Evolutionary conservation across 2,888 invertebrate species (phyloP).

Genomic region (Ypsolopha scabrella): DNA sequence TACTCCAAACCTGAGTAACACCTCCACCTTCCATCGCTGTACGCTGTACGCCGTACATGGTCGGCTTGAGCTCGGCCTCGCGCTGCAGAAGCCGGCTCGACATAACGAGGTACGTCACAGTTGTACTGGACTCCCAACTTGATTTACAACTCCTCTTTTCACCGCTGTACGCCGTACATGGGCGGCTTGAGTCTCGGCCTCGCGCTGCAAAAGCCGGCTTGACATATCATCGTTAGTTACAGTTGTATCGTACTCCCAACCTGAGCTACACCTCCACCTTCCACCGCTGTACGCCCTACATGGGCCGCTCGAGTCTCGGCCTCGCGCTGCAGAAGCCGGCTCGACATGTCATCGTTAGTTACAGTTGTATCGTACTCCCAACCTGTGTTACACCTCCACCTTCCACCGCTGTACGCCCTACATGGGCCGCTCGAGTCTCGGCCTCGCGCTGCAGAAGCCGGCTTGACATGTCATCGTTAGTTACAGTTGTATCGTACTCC

Average conservation of each 20-base stretch:
- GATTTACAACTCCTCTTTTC: conserved; percentile 71
- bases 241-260: conserved; percentile 76
- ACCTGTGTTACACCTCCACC: conserved; percentile 72
- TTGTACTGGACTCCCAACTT: conserved; percentile 37
- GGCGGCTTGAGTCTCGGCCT: conserved; percentile 75
- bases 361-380: conserved; percentile 15
- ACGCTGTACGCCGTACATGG: conserved; percentile 73
- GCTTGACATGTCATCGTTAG: conserved; percentile 41
- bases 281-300: conserved; percentile 75
- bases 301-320: conserved; percentile 74
- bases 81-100: conserved; percentile 49
- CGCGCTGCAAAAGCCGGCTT: conserved; percentile 49
- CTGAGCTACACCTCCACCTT: conserved; percentile 72
- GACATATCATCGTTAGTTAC: conserved; percentile 48
- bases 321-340: conserved; percentile 60
- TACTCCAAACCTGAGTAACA: conserved; percentile 67
- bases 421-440: conserved; percentile 73
- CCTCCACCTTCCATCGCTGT: conserved; percentile 72
- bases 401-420: conserved; percentile 77
- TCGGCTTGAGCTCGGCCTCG: conserved; percentile 74
- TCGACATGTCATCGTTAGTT: conserved; percentile 39
- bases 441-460: conserved; percentile 63
- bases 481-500: conserved; percentile 75
- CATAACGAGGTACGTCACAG: conserved; percentile 37
- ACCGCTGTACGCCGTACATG: conserved; percentile 74